Evolutionary conservation across 92 coral and sea anemone species (phyloP), one percentile per base, ranked within the genome.

Genomic region (Epizoanthus stellaris): DNA sequence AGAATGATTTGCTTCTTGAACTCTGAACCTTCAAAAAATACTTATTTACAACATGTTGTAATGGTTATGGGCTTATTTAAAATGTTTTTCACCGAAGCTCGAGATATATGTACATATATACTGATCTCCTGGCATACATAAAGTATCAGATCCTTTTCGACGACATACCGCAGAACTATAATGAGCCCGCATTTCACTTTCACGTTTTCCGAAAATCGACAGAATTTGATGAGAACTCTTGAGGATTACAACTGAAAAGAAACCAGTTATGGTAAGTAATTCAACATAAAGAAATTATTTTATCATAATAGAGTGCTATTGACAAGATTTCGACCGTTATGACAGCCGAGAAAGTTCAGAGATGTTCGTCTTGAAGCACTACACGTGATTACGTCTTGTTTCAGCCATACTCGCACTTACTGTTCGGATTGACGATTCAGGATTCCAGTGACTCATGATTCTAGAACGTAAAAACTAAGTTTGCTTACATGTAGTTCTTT

Each of bases 181-280:
- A 14, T 75, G 81, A 57, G 81, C 67, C 81, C 62, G 81, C 81
- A 61, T 25, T 75, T 75, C 45, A 14, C 43, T 30, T 65, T 60
- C 62, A 25, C 62, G 61, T 56, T 57, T 6, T 30, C 59, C 49
- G 59, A n/a, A 19, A 30, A 11, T 54, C 79, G 66, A 57, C 19
- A 57, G 65, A 57, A 57, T 39, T 57, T 36, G 45, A n/a, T 1
- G 15, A 52, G 56, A 52, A 52, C 3, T 34, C 38, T 7, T 25
- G 36, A 17, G 19, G 25, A 57, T 75, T 14, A 56, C 40, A 67
- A 40, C 23, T 30, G 19, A 75, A 57, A 66, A 52, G 67, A 49
- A 14, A 16, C 10, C 81, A 57, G n/a, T 57, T 17, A 75, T 75
- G 81, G 81, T 75, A 75, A n/a, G 81, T 57, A 13, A 6, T 75